Base-by-base conservation (phyloP, 2,888 invertebrate species). In the Imbricaverruca yamaguchii region DNA sequence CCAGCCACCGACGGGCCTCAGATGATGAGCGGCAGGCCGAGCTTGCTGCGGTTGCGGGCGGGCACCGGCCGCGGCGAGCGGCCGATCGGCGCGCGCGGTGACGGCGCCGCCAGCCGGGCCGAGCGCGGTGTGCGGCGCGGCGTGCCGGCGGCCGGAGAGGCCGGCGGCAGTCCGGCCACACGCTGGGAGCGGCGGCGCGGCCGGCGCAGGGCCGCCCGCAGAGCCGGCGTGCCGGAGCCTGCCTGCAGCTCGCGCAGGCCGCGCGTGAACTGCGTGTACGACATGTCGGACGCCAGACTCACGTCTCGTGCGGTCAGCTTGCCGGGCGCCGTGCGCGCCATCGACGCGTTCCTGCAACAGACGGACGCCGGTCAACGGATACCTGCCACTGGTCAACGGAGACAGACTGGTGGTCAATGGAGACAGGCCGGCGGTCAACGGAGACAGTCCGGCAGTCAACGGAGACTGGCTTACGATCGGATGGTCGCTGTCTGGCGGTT, bases 171-270 rank as follows among this genome's bases (percentile, higher is more conserved):
- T 21, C 74, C 74, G 39, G 0, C 55, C 74, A 74, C 53, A 18
- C 74, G 74, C 74, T 74, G 74, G 55, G 74, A 74, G 21, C 74
- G 74, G 74, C 74, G 74, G 53, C 74, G 74, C 39, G 39, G 39
- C 10, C 74, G 53, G 74, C 74, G 74, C 10, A 55, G 10, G 74
- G 74, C 18, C 9, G 74, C 74, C 10, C 74, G 74, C 74, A 74
- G 53, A 2, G 74, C 74, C 21, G 74, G 74, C 53, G 74, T 55
- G 53, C 21, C 21, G 74, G 21, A 53, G 55, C 53, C 65, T 9
- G 18, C 65, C 74, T 74, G 74, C 55, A 74, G 74, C 3, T 23
- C 53, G 18, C 39, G 74, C 74, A 74, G 55, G 55, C 74, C 74
- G 55, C 74, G 74, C 74, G 74, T 21, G 74, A 74, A 74, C 7